Base-by-base conservation (phyloP, 1,140 invertebrate genomes). In the Carposina sasakii region DNA sequence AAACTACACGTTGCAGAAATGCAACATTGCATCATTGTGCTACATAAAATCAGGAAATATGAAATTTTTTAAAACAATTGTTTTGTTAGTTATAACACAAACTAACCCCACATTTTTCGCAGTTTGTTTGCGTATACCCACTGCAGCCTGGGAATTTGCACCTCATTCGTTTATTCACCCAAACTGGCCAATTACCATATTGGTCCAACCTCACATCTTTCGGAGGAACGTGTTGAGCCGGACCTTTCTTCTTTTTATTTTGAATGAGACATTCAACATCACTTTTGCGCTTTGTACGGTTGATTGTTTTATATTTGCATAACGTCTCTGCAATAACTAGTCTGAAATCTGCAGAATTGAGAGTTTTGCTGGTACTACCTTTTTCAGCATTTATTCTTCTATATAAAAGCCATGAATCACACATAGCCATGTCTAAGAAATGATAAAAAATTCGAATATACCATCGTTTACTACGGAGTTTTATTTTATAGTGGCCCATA, bases 121-220 rank as follows among this genome's bases (percentile, higher is more conserved):
- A 71, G 13, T 40, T 43, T 30, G 34, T 71, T 19, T 71, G 60
- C 1, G 63, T 50, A 36, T 71, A 48, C 16, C 63, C 59, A 33
- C 42, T 53, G 40, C 63, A 72, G 16, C 63, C 66, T 12, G 60
- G 68, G 40, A 65, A 60, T 31, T 70, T 76, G 51, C 68, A 81
- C 15, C 64, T 47, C n/a, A 63, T 61, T 64, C 51, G 71, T 46
- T 58, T 61, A 6, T 64, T 62, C 54, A 19, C 44, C 57, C 51
- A 63, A 41, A 39, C n/a, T 0, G 70, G 70, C 73, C 71, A 76
- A 52, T 78, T 68, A 5, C 68, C 63, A 52, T 68, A 60, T 23
- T 73, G 59, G 42, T 82, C 71, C 53, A 59, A 53, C 1, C 68
- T 48, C 17, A 74, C 63, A 43, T 59, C 60, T 16, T 45, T 34